phyloP scores from a whole-genome alignment of 2,888 invertebrate species.

The Plebejus melissa region DNA sequence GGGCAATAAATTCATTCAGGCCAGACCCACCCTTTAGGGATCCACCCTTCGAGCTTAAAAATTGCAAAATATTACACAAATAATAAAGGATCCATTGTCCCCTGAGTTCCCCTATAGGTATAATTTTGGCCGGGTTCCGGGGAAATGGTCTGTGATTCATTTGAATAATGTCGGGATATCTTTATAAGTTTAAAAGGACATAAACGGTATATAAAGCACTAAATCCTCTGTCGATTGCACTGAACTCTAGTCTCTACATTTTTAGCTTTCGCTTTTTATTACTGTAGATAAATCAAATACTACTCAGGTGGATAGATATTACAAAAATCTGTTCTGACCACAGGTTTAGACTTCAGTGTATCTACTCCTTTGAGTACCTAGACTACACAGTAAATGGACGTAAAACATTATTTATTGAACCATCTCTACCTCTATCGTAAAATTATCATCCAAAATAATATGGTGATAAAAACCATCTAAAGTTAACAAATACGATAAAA shows the following conservation, averaged over 20 bases:
- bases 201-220: background rate
- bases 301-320: too few species aligned
- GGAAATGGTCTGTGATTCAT: conserved; percentile 69
- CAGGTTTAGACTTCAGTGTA: too few species aligned
- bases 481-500: too few species aligned
- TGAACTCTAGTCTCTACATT: background rate
- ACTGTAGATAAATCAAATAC: background rate
- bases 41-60: conserved; percentile 74
- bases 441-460: too few species aligned
- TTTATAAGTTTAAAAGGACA: background rate
- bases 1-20: conserved; percentile 73
- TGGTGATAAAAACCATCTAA: too few species aligned
- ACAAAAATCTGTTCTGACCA: too few species aligned
- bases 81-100: conserved; percentile 60
- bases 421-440: too few species aligned
- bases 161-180: conserved; percentile 49
- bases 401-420: too few species aligned
- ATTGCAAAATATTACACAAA: conserved; percentile 77
- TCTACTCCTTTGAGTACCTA: too few species aligned
- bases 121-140: conserved; percentile 70
- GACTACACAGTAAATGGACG: too few species aligned
- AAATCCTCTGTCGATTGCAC: background rate
- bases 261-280: background rate
- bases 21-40: conserved; percentile 75
- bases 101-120: conserved; percentile 54